Evolutionary conservation across 2,797 vertebrate species (phyloP).

Genomic region (Sebastes itinus): DNA sequence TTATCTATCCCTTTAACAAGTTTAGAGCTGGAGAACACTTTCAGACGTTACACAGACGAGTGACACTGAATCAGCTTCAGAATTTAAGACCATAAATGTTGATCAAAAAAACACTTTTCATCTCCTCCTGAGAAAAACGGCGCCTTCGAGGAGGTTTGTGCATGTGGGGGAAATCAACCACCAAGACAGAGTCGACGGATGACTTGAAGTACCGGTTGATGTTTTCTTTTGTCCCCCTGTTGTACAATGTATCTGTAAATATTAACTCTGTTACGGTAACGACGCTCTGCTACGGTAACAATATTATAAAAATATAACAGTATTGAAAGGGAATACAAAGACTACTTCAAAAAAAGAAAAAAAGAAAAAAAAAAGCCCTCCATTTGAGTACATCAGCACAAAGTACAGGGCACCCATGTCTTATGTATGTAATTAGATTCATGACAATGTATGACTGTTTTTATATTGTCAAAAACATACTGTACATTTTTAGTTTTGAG

Average conservation of each 20-base stretch:
- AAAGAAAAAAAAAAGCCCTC: constrained; percentile 41
- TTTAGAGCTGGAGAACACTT: constrained; percentile 62
- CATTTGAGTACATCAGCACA: constrained; percentile 77
- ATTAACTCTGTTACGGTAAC: constrained; percentile 73
- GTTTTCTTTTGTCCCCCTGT: constrained; percentile 46
- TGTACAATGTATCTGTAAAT: constrained; percentile 82
- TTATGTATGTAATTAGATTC: constrained; percentile 61
- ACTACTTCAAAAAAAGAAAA: constrained; percentile 44
- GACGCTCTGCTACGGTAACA: constrained; percentile 73
- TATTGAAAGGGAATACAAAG: constrained; percentile 68
- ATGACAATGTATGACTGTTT: constrained; percentile 76
- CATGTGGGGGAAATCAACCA: constrained; percentile 70
- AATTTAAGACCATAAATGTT: constrained; percentile 40
- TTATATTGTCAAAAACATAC: constrained; percentile 64
- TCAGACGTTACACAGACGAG: constrained; percentile 41
- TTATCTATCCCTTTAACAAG: constrained; percentile 87
- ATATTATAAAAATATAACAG: constrained; percentile 72
- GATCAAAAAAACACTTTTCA: constrained; percentile 43
- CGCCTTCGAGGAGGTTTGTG: constrained; percentile 51
- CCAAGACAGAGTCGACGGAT: constrained; percentile 32
- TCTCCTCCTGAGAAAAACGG: constrained; percentile 34
- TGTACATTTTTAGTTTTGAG: constrained; percentile 72
- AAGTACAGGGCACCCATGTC: constrained; percentile 70
- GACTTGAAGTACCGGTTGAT: constrained; percentile 52
- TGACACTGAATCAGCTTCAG: constrained; percentile 54